Base-by-base conservation (phyloP, 37 sponge, comb jelly and placozoan species). In the Halisarca cf. caerulea region DNA sequence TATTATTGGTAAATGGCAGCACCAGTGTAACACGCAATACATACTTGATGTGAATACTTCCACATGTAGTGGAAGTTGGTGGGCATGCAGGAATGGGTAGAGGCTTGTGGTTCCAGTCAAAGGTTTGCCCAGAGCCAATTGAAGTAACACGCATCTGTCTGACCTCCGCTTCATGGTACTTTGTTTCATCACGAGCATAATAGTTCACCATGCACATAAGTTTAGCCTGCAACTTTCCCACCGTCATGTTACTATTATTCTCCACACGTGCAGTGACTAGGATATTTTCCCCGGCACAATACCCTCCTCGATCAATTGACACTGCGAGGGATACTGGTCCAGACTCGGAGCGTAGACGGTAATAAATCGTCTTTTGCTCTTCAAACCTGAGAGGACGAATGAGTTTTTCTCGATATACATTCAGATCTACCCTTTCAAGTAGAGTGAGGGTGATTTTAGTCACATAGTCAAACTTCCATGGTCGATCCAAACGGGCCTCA, bases 211-310 rank as follows among this genome's bases (percentile, higher is more conserved):
- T 28, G 51, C 68, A 35, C 18, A 18, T 24, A 3, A 89, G 34
- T 8, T 61, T 45, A 4, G 90, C 90, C 38, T 25, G 36, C 2
- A 89, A 7, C 7, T 60, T 71, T 36, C 60, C 42, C 25, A 89
- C 58, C 0, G 11, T 25, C 20, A 79, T 59, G 33, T 55, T 30
- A 34, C 78, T 82, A 21, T 82, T 77, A 69, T 89, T 89, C 59
- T 85, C 90, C n/a, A 85, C 72, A 4, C 59, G 33, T 27, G 68
- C 82, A 14, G 47, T 74, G 28, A 89, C 45, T 3, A 80, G 82
- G 51, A 89, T 80, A n/a, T 34, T 21, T n/a, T 89, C 90, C 32
- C 85, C 82, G 7, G 41, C 6, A 32, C 89, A 88, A 47, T 73
- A 88, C 8, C 84, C 89, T 3, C 45, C 27, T 4, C 89, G 75